Evolutionary conservation across 2,888 invertebrate species (phyloP).

Genomic region (Spicauda simplicius): DNA sequence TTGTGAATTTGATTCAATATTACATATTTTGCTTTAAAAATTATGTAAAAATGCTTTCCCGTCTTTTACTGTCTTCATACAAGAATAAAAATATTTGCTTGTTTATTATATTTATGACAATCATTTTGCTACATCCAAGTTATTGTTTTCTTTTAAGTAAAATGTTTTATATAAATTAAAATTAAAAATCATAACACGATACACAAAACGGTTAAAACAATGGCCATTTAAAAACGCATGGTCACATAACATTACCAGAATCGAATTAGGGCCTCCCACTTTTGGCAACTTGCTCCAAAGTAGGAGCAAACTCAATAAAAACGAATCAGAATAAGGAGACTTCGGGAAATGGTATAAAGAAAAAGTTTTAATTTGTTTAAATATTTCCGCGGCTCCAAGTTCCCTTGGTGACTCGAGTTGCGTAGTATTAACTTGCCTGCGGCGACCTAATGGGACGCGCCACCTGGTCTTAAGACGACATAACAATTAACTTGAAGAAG

Average conservation of each 20-base stretch:
- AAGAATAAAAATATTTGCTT: too few relatives aligned
- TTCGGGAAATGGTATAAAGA: slow-evolving; percentile 68
- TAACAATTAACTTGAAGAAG: slow-evolving; percentile 82
- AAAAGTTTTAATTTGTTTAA: slow-evolving; percentile 84
- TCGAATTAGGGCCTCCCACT: slow-evolving; percentile 46
- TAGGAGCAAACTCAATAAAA: slow-evolving; percentile 63
- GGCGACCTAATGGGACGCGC: slow-evolving; percentile 76
- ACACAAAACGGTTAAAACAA: background rate
- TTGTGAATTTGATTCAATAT: too few relatives aligned
- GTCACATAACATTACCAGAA: slow-evolving; percentile 45
- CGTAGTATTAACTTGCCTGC: slow-evolving; percentile 69
- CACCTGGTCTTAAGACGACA: slow-evolving; percentile 82
- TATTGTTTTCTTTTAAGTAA: too few relatives aligned
- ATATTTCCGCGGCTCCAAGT: slow-evolving; percentile 72
- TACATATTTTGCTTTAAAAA: too few relatives aligned
- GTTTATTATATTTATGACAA: too few relatives aligned
- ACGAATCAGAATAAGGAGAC: slow-evolving; percentile 67
- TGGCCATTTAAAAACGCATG: slow-evolving; percentile 34
- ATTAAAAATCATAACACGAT: background rate
- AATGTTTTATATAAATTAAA: too few relatives aligned
- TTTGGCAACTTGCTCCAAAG: slow-evolving; percentile 52
- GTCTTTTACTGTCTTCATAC: too few relatives aligned
- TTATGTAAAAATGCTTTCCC: too few relatives aligned
- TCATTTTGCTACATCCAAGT: too few relatives aligned
- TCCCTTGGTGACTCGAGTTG: slow-evolving; percentile 69